phyloP scores from a whole-genome alignment of 2,888 invertebrate species.

The Nomada flava region DNA sequence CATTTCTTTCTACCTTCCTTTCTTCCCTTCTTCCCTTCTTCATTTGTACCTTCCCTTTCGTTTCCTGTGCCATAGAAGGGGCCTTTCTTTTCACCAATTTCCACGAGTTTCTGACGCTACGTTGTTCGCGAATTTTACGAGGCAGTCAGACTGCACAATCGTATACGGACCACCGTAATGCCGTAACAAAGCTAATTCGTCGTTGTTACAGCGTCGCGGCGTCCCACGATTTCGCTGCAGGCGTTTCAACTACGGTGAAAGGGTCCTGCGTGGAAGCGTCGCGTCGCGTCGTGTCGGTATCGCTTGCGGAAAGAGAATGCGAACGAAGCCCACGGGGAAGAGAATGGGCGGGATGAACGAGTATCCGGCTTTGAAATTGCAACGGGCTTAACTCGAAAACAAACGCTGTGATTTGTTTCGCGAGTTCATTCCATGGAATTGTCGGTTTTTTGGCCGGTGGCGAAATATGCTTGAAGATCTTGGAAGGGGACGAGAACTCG shows the following conservation, averaged over 20 bases:
- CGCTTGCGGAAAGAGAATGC: slow-evolving; percentile 56
- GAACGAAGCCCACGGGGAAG: slow-evolving; percentile 45
- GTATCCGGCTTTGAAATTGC: slow-evolving; percentile 62
- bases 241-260: slow-evolving; percentile 55
- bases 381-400: slow-evolving; percentile 62
- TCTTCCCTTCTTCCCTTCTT: slow-evolving; percentile 35
- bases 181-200: slow-evolving; percentile 75
- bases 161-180: slow-evolving; percentile 63
- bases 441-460: slow-evolving; percentile 33
- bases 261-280: slow-evolving; percentile 28
- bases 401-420: slow-evolving; percentile 56
- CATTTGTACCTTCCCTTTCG: background rate
- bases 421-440: slow-evolving; percentile 41
- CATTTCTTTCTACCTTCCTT: slow-evolving; percentile 7
- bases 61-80: background rate
- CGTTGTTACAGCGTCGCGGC: slow-evolving; percentile 64
- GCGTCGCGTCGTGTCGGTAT: slow-evolving; percentile 20
- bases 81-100: slow-evolving; percentile 6
- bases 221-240: slow-evolving; percentile 60
- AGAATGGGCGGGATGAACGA: slow-evolving; percentile 33
- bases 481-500: background rate
- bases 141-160: slow-evolving; percentile 53
- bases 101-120: background rate
- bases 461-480: slow-evolving; percentile 42
- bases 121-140: slow-evolving; percentile 59